Evolutionary conservation across 2,797 vertebrate species (phyloP).

Genomic region (Protonibea diacanthus): DNA sequence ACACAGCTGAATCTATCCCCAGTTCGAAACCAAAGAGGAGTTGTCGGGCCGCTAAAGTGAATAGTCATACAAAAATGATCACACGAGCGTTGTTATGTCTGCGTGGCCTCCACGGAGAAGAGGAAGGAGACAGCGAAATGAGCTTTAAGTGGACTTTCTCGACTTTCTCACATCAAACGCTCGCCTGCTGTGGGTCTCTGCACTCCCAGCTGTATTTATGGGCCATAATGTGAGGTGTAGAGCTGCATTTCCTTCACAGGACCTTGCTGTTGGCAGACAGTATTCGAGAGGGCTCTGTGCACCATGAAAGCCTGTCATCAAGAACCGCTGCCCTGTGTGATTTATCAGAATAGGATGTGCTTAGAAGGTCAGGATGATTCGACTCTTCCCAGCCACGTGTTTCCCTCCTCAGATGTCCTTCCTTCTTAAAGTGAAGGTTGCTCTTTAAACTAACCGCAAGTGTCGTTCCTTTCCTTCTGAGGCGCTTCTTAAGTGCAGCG

Average conservation of each 20-base stretch:
- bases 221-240: conserved; percentile 64
- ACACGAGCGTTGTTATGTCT: conserved; percentile 9
- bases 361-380: conserved; percentile 73
- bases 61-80: conserved; percentile 19
- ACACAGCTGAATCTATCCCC: background rate
- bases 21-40: background rate
- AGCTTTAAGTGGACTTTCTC: conserved; percentile 56
- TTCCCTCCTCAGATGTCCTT: conserved; percentile 26
- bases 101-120: conserved; percentile 13
- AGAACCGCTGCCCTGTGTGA: conserved; percentile 57
- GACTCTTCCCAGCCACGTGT: conserved; percentile 21
- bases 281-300: conserved; percentile 43
- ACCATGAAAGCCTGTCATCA: conserved; percentile 74
- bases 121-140: conserved; percentile 2
- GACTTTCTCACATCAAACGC: conserved; percentile 44
- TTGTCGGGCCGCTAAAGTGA: background rate
- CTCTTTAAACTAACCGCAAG: conserved; percentile 23
- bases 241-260: conserved; percentile 72
- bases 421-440: conserved; percentile 16
- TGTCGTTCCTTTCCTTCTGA: conserved; percentile 2
- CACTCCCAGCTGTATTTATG: conserved; percentile 72
- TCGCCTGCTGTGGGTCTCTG: conserved; percentile 28
- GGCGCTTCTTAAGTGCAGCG: conserved; percentile 8
- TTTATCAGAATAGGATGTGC: conserved; percentile 70
- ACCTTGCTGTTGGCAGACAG: conserved; percentile 75